Percentiles rank a stretch among this genome's conserved stretches.
These are phyloP conservation scores for Drosophila acutilabella DNA, from an alignment of 2,888 invertebrate genomes.

Conservation along the genomic window DNA sequence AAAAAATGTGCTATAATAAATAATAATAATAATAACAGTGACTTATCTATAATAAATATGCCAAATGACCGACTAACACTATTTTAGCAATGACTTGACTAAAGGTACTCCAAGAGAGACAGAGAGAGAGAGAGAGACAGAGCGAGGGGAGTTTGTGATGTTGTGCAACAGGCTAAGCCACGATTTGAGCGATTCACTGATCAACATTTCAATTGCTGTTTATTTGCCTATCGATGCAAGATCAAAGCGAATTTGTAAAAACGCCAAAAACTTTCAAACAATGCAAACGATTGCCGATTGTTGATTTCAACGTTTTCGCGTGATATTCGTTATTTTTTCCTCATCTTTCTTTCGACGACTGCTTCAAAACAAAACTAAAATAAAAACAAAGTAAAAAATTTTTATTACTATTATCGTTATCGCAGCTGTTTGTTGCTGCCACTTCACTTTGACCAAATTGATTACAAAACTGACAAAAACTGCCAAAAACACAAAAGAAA, in stretches of 20 bases:
- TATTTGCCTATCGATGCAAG: slow-evolving; percentile 41
- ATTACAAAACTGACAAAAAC: slow-evolving; percentile 60
- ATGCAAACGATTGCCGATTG: slow-evolving; percentile 55
- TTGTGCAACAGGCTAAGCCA: slow-evolving; percentile 45
- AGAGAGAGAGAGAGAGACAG: background rate
- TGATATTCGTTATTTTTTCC: slow-evolving; percentile 38
- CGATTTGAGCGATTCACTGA: slow-evolving; percentile 26
- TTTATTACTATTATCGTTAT: slow-evolving; percentile 57
- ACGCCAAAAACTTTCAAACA: slow-evolving; percentile 51
- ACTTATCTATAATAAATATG: slow-evolving; percentile 26
- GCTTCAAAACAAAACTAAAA: background rate
- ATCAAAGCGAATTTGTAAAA: slow-evolving; percentile 46
- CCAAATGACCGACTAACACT: slow-evolving; percentile 59
- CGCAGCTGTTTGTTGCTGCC: slow-evolving; percentile 44
- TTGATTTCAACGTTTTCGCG: slow-evolving; percentile 51
- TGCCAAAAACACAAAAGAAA: slow-evolving; percentile 3
- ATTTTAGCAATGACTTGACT: slow-evolving; percentile 40
- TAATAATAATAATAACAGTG: slow-evolving; percentile 37
- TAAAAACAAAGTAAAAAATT: slow-evolving; percentile 26
- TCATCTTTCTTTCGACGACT: slow-evolving; percentile 18
- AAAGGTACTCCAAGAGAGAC: no score
- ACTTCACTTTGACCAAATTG: slow-evolving; percentile 51
- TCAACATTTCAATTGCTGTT: slow-evolving; percentile 69
- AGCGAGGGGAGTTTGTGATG: background rate
- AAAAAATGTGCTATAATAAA: slow-evolving; percentile 15